Evolutionary conservation across 2,113 vertebrate species (phyloP).

Genomic region (Scopus umbretta): DNA sequence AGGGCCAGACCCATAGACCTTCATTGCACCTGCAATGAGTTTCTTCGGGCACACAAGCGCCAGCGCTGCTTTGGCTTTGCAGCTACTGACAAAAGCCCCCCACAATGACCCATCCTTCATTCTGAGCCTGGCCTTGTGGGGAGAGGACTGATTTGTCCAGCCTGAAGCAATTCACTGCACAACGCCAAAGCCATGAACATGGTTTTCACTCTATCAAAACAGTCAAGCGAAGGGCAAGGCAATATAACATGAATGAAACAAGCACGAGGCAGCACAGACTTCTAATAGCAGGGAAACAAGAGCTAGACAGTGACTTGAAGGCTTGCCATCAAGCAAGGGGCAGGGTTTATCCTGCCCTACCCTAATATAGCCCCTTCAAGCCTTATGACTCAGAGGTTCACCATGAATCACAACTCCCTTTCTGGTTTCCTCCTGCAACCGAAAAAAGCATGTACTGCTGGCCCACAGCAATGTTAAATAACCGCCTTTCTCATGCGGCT

Average conservation of each 20-base stretch:
- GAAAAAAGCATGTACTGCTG: neutral
- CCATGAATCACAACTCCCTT: neutral
- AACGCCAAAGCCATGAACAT: neutral
- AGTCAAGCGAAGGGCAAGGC: neutral
- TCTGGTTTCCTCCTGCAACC: neutral
- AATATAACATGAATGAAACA: neutral
- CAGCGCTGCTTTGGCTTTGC: accelerated
- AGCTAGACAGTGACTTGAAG: neutral
- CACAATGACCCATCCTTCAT: neutral
- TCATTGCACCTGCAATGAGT: neutral
- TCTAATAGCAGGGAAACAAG: neutral
- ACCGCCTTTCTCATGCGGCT: neutral
- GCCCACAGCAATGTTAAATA: neutral
- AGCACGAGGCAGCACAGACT: neutral
- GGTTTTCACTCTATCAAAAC: neutral
- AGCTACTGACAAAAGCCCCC: neutral
- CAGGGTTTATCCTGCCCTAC: neutral
- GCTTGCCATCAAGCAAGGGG: neutral
- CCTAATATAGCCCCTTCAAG: neutral
- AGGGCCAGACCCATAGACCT: neutral
- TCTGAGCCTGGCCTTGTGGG: neutral
- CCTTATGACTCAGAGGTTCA: constrained; percentile 17
- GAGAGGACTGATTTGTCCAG: neutral
- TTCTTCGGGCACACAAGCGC: neutral
- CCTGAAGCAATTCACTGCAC: neutral